These are phyloP conservation scores for Crotophaga sulcirostris DNA, from an alignment of 2,113 vertebrate genomes.

Conservation along the genomic window DNA sequence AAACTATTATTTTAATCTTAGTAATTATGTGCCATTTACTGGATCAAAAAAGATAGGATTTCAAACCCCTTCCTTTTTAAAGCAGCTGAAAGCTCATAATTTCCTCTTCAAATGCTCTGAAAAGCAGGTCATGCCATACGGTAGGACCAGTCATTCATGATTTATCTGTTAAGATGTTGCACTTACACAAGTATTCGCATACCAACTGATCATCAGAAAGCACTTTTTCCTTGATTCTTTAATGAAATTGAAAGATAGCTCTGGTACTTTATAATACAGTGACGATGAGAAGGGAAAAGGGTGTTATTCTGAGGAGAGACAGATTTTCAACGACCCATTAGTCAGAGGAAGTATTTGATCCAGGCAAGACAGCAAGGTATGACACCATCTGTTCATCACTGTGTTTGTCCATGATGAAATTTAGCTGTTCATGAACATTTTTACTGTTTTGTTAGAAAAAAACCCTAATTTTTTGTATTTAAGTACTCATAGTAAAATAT, in stretches of 20 bases:
- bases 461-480: rapidly evolving
- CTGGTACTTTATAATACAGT: not conserved
- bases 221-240: not conserved
- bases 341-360: not conserved
- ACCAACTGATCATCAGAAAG: not conserved
- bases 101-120: not conserved
- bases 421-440: not conserved
- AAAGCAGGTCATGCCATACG: not conserved
- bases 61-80: not conserved
- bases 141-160: not conserved
- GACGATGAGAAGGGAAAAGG: not conserved
- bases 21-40: not conserved
- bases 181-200: rapidly evolving
- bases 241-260: not conserved
- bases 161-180: not conserved
- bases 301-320: not conserved
- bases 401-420: not conserved
- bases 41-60: not conserved
- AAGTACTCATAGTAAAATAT: not conserved
- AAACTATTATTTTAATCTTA: not conserved
- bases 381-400: constrained; percentile 21
- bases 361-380: not conserved
- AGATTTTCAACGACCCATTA: not conserved
- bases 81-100: not conserved
- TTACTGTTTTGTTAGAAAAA: not conserved